phyloP scores from a whole-genome alignment of 1,140 invertebrate genomes.

The Nilaparvata lugens region DNA sequence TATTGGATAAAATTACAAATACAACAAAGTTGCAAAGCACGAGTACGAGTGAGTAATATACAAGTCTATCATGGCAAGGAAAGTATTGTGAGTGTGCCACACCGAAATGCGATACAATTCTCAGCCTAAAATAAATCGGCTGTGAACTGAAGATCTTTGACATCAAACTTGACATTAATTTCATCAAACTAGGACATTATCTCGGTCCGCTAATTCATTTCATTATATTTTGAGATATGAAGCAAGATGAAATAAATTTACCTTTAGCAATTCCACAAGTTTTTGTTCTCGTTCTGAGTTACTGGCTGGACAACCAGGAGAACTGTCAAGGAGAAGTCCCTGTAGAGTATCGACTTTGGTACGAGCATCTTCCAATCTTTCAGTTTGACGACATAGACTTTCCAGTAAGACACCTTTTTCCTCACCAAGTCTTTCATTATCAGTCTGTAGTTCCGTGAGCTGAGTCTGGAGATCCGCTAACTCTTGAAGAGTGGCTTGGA shows the following conservation, averaged over 20 bases:
- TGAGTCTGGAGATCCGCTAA: conserved; percentile 80
- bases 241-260: conserved; percentile 29
- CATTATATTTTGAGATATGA: too few species aligned
- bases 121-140: too few species aligned
- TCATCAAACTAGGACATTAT: too few species aligned
- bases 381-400: conserved; percentile 83
- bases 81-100: too few species aligned
- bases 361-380: conserved; percentile 76
- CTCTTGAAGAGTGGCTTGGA: conserved; percentile 89
- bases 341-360: conserved; percentile 63
- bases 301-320: conserved; percentile 40
- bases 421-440: conserved; percentile 76
- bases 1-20: too few species aligned
- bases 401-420: conserved; percentile 83
- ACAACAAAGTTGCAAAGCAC: too few species aligned
- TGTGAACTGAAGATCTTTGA: too few species aligned
- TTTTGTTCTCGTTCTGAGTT: conserved; percentile 67
- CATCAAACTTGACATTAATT: too few species aligned
- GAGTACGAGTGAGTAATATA: too few species aligned
- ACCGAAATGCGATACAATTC: too few species aligned
- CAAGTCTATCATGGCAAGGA: too few species aligned
- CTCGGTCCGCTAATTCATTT: too few species aligned
- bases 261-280: conserved; percentile 75
- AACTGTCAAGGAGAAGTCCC: conserved; percentile 48
- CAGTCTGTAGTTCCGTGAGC: conserved; percentile 72